A percentile compares a stretch with the other conserved stretches of the same genome.
These are phyloP conservation scores for Pelagia noctiluca DNA, from an alignment of 30 jellyfish, hydroid and myxozoan species.

Conservation along the genomic window DNA sequence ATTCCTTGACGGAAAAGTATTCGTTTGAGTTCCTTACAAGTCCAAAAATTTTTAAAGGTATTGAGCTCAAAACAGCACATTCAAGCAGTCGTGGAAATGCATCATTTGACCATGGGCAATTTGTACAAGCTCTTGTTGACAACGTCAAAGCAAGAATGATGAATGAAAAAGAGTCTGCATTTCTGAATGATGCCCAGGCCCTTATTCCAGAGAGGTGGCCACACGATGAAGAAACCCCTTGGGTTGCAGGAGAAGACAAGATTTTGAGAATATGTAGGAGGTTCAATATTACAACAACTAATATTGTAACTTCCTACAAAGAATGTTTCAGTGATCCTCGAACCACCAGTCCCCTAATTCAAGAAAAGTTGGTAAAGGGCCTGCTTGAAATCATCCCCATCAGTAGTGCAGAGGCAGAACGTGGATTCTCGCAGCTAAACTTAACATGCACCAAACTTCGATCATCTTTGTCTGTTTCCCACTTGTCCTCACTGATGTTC, in stretches of 20 bases:
- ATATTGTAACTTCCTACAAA: conserved; percentile 29
- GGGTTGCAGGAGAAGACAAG: conserved; percentile 46
- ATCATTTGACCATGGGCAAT: conserved; percentile 49
- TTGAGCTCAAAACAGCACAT: conserved; percentile 9
- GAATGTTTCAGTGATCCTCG: conserved; percentile 40
- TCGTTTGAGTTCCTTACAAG: too few species aligned
- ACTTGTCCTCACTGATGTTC: too few species aligned
- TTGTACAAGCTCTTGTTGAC: conserved; percentile 52
- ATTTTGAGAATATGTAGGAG: conserved; percentile 34
- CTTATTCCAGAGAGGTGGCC: conserved; percentile 59
- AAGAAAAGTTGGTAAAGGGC: conserved; percentile 15
- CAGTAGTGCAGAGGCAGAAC: conserved; percentile 61
- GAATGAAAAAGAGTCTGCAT: conserved; percentile 19
- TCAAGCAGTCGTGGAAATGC: conserved; percentile 18
- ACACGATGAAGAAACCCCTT: conserved; percentile 29
- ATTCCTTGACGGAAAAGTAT: conserved; percentile 32
- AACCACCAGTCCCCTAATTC: conserved; percentile 17
- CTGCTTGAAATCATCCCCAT: conserved; percentile 28
- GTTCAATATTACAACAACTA: conserved; percentile 32
- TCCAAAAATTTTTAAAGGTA: conserved; percentile 10
- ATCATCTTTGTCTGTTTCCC: too few species aligned
- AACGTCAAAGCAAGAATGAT: conserved; percentile 54
- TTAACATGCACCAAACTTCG: conserved; percentile 38
- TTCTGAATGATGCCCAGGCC: conserved; percentile 15
- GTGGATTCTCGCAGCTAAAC: conserved; percentile 71